These are phyloP conservation scores for Beaufortia kweichowensis DNA, from an alignment of 2,113 vertebrate genomes.

Conservation along the genomic window DNA sequence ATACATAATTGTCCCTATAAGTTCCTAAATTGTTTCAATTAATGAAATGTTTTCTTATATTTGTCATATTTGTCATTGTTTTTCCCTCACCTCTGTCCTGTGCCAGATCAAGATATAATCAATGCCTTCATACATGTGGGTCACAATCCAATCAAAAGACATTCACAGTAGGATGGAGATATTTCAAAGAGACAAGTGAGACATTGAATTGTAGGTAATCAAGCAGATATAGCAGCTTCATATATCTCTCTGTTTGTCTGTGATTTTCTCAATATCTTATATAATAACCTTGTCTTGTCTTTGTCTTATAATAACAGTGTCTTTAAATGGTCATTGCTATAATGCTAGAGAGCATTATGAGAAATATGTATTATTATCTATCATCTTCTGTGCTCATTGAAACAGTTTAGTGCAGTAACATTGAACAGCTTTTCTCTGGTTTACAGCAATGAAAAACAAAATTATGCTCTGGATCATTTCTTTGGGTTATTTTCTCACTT, in stretches of 20 bases:
- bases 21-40: too few species aligned
- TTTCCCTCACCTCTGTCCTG: constrained; percentile 91
- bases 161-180: constrained; percentile 94
- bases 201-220: constrained; percentile 88
- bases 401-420: neutral
- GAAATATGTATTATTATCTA: too few species aligned
- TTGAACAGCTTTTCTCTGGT: constrained; percentile 14
- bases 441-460: constrained; percentile 85
- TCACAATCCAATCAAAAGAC: constrained; percentile 90
- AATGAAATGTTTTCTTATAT: too few species aligned
- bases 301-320: too few species aligned
- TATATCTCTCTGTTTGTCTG: neutral
- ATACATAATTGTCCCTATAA: too few species aligned
- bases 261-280: too few species aligned
- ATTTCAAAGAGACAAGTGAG: constrained; percentile 97
- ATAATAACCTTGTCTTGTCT: too few species aligned
- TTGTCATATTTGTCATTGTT: neutral
- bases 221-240: neutral
- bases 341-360: too few species aligned
- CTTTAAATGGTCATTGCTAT: too few species aligned
- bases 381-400: too few species aligned
- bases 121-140: constrained; percentile 95
- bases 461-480: neutral
- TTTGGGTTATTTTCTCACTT: constrained; percentile 31
- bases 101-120: constrained; percentile 94